Evolutionary conservation across 2,888 invertebrate species (phyloP), one percentile per base, ranked within the genome.

Genomic region (Protodeltote pygarga): DNA sequence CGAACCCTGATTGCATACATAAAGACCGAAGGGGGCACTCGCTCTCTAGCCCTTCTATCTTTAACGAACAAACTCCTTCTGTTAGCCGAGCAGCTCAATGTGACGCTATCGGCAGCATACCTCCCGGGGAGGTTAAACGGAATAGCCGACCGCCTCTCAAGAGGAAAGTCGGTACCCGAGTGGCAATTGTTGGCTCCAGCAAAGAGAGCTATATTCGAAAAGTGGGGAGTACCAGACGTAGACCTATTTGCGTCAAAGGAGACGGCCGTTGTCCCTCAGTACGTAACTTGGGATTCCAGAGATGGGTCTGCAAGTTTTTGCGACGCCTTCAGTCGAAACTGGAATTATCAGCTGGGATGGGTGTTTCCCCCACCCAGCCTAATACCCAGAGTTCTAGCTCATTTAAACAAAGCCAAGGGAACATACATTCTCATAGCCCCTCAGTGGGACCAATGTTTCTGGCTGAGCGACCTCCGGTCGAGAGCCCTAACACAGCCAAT

Each of bases 291-390:
- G 6, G 37, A 37, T 13, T 19, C 37, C 3, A 27, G 5, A 15
- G 37, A 37, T 13, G 24, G 11, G 8, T 37, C 8, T 1, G 37
- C 37, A 27, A 8, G 1, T 13, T 37, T 28, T 9, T 27, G 19
- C 25, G 25, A 27, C 13, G 37, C 37, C 1, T 37, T 37, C 37
- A 37, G 37, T 13, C 28, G 6, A 20, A 20, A 21, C 15, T 38
- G 38, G 38, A 5, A 28, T 2, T 38, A 9, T 19, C 19, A 8
- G 4, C 13, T 20, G 2, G 38, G 9, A 3, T 38, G 38, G 38
- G 20, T 37, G 4, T 37, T 37, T 8, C 37, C 37, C 4, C 37
- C 37, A 2, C 37, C 37, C 15, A 27, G n/a, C 10, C 5, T 39
- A n/a, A 39, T 39, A 21, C 39, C 39, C 10, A 5, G 16, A 11